Percentiles rank a stretch among this genome's conserved stretches.
Evolutionary conservation across 2,888 invertebrate species (phyloP).

Genomic region (Papilio demoleus): DNA sequence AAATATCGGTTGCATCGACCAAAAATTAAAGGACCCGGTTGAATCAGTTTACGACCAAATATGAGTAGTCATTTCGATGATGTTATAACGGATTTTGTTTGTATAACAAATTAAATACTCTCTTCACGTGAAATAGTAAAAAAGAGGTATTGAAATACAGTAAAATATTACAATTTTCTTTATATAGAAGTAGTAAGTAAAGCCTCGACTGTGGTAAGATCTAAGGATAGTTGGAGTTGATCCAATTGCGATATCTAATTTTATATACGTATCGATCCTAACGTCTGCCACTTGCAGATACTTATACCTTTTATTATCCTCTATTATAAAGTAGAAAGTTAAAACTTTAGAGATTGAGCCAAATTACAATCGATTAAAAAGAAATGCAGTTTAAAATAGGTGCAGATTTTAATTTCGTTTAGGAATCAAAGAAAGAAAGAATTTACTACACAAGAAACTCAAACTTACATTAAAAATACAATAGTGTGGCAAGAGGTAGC

Average conservation of each 20-base stretch:
- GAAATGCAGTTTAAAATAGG: not conserved
- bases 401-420: too few species aligned
- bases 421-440: too few species aligned
- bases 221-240: constrained; percentile 13
- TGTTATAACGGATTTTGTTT: too few species aligned
- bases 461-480: too few species aligned
- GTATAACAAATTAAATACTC: not conserved
- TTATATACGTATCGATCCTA: constrained; percentile 15
- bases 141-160: not conserved
- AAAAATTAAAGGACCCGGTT: too few species aligned
- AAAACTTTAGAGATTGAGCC: not conserved
- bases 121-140: not conserved
- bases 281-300: constrained; percentile 21
- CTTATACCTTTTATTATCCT: constrained; percentile 6
- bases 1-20: too few species aligned
- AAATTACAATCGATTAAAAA: not conserved
- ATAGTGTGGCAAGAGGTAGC: too few species aligned
- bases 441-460: too few species aligned
- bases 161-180: not conserved
- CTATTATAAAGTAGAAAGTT: not conserved
- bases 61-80: too few species aligned
- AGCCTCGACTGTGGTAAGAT: constrained; percentile 2
- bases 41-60: too few species aligned
- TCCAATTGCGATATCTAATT: constrained; percentile 23
- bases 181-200: constrained; percentile 4